Evolutionary conservation across 53 echinoderm and acorn worm genomes (phyloP).

Genomic region (Actinopyga echinites): DNA sequence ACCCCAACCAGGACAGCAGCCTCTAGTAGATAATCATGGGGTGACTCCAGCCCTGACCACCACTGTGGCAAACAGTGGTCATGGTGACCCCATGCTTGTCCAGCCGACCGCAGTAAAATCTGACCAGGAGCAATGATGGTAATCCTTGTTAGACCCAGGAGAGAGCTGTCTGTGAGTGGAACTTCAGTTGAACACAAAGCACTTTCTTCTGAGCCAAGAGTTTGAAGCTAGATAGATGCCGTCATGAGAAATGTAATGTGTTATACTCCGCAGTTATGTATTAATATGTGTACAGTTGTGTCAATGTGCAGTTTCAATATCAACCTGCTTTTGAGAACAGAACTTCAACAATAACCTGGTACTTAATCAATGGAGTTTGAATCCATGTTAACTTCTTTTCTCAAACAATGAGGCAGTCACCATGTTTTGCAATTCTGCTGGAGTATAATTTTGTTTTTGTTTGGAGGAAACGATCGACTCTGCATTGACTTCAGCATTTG

Average conservation of each 20-base stretch:
- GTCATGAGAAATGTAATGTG: background rate
- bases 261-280: slow-evolving; percentile 32
- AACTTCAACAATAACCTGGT: background rate
- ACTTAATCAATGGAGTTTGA: no score
- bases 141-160: no score
- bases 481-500: no score
- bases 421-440: no score
- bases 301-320: slow-evolving; percentile 35
- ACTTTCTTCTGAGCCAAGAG: no score
- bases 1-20: slow-evolving; percentile 72
- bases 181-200: no score
- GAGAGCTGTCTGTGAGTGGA: no score
- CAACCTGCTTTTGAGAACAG: background rate
- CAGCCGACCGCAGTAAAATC: slow-evolving; percentile 45
- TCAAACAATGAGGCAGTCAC: no score
- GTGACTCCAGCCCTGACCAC: slow-evolving; percentile 62
- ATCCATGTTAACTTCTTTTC: no score
- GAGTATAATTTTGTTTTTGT: no score
- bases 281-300: slow-evolving; percentile 33
- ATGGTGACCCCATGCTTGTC: slow-evolving; percentile 51
- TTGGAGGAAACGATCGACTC: no score
- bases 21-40: slow-evolving; percentile 76
- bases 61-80: slow-evolving; percentile 59
- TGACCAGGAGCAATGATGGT: slow-evolving; percentile 49
- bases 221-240: no score